A percentile compares a stretch with the other conserved stretches of the same genome.
Evolutionary conservation across 2,888 invertebrate genomes (phyloP).

Genomic region (Microchrysa polita): DNA sequence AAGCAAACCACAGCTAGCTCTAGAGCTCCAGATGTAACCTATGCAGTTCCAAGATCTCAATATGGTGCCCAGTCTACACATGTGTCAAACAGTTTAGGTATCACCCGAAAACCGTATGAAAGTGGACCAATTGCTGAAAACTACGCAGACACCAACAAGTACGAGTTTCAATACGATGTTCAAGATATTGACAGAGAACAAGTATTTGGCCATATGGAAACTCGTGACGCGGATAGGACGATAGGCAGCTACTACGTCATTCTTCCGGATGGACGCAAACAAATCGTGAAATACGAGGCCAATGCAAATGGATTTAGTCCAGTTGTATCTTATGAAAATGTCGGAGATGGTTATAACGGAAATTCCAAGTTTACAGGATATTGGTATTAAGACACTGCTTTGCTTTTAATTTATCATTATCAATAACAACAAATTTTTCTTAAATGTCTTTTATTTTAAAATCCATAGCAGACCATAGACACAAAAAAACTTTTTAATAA

Average conservation of each 20-base stretch:
- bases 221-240: constrained; percentile 71
- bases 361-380: constrained; percentile 46
- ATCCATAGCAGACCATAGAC: no score
- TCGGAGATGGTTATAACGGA: constrained; percentile 61
- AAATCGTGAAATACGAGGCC: constrained; percentile 76
- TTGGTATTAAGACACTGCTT: no score
- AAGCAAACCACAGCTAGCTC: constrained; percentile 62
- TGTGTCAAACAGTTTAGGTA: no score
- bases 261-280: constrained; percentile 75
- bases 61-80: no score
- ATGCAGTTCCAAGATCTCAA: constrained; percentile 45
- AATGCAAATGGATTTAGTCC: constrained; percentile 75
- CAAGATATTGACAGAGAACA: constrained; percentile 72
- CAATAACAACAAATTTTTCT: no score
- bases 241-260: constrained; percentile 73
- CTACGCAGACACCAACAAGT: constrained; percentile 75
- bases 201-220: constrained; percentile 74
- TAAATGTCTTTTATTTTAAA: no score
- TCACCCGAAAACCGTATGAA: constrained; percentile 61
- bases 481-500: no score
- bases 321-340: constrained; percentile 73
- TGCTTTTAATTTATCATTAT: no score
- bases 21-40: constrained; percentile 61
- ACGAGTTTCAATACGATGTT: constrained; percentile 75
- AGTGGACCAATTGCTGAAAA: constrained; percentile 58